A percentile compares a stretch with the other conserved stretches of the same genome.
phyloP scores from a whole-genome alignment of 2,113 vertebrate species.

The Scytalopus superciliaris region DNA sequence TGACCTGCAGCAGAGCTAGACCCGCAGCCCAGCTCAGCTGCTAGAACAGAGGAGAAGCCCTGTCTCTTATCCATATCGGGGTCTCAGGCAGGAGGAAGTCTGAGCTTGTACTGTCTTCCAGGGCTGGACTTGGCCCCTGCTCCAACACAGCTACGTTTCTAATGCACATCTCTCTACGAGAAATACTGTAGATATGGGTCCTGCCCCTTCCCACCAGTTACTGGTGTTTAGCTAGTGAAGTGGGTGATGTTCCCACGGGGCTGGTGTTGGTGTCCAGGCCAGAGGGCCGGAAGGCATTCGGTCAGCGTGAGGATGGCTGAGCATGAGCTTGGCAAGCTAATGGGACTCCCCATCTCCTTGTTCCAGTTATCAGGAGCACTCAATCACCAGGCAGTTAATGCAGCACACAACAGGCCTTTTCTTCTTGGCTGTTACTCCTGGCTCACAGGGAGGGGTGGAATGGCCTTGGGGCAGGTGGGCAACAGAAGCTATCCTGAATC shows the following conservation, averaged over 20 bases:
- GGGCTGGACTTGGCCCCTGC: not conserved
- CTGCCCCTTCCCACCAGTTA: not conserved
- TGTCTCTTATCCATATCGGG: not conserved
- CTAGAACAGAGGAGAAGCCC: not conserved
- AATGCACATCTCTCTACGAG: not conserved
- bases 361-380: not conserved
- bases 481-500: conserved; percentile 52
- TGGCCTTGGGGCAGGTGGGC: conserved; percentile 53
- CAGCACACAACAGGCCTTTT: conserved; percentile 6
- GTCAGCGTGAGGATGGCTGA: not conserved
- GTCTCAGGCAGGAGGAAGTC: not conserved
- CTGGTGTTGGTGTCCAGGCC: not conserved
- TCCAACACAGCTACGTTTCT: not conserved
- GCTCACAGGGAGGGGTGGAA: not conserved
- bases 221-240: not conserved
- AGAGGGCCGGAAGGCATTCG: accelerated
- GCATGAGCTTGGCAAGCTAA: not conserved
- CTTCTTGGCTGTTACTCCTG: conserved; percentile 9
- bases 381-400: not conserved
- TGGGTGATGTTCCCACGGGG: not conserved
- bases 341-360: not conserved
- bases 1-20: not conserved
- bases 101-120: not conserved
- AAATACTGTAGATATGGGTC: not conserved
- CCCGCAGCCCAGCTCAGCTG: not conserved